Percentiles rank a stretch among this genome's conserved stretches.
phyloP scores from a whole-genome alignment of 2,888 invertebrate species.

The Diarsia dahlii region DNA sequence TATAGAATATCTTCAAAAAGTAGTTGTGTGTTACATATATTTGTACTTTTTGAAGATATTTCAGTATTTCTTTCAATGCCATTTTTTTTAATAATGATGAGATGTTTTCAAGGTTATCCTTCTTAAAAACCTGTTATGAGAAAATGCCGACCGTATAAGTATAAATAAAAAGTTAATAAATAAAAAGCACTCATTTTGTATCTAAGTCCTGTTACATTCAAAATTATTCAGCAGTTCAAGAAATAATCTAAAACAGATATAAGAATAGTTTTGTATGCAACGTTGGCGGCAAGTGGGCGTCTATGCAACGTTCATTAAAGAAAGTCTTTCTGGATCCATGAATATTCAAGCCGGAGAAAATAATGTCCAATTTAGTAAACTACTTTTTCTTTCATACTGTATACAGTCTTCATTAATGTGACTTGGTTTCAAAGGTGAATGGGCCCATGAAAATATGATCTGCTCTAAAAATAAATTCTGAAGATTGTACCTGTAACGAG shows the following conservation, averaged over 20 bases:
- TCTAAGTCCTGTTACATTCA: constrained; percentile 5
- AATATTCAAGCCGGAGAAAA: constrained; percentile 18
- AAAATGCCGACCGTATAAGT: no score
- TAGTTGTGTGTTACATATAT: no score
- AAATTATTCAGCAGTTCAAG: neutral
- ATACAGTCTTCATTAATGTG: constrained; percentile 9
- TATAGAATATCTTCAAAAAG: no score
- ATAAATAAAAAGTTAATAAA: no score
- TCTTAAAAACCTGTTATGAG: no score
- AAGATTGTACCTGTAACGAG: neutral
- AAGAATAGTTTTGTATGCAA: constrained; percentile 10
- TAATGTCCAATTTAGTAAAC: constrained; percentile 10
- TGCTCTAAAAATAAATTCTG: neutral
- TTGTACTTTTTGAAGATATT: no score
- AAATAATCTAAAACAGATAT: neutral
- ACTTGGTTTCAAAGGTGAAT: neutral
- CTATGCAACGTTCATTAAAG: neutral
- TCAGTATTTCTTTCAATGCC: no score
- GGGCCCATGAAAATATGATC: constrained; percentile 1
- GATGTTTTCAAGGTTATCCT: no score
- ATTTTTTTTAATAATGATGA: no score
- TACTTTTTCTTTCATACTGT: neutral
- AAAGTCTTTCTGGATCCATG: constrained; percentile 10
- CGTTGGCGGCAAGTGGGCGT: constrained; percentile 7
- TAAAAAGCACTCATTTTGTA: neutral